Base-by-base conservation (phyloP, 2,888 invertebrate species). In the Hanleya hanleyi region DNA sequence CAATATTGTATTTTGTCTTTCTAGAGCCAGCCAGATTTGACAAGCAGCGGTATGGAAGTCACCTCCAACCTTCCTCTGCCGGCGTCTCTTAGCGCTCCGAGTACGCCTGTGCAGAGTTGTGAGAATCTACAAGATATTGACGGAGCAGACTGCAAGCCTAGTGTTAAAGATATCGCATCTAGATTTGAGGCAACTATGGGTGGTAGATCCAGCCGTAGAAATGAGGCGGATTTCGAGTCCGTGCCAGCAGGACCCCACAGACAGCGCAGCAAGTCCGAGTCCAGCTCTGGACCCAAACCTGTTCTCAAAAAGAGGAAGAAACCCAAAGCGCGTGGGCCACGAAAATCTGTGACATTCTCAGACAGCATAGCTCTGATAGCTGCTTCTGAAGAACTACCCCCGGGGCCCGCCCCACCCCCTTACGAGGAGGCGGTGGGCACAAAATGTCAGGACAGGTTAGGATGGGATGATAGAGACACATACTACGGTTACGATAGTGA, bases 291-390 rank as follows among this genome's bases (percentile, higher is more conserved):
- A 79, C 86, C 86, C 22, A 87, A 87, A 72, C 86, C 87, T 49
- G 87, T 83, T n/a, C 76, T 86, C 33, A 69, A 81, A 2, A 86
- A 85, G 73, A 83, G 78, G 69, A 79, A 81, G 67, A 85, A 84
- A 76, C 38, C 47, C 9, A 78, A 69, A 51, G 77, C 78, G 49
- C 80, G 71, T 64, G 74, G 79, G 32, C 81, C 83, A 6, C 73
- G 84, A 6, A 97, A 97, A 90, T 96, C 96, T 73, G 97, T 97
- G 4, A 97, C 97, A 0, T 97, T 97, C 91, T 97, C 97, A 86
- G 97, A 97, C 89, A 96, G 97, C 91, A 96, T 97, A 0, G 96
- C 96, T 76, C 91, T 97, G 71, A 97, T 97, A 15, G 96, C 97
- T 4, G 96, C 96, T 0, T 96, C 96, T 0, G 97, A 97, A 85